Evolutionary conservation across 2,113 vertebrate species (phyloP).

Genomic region (Sapajus apella): DNA sequence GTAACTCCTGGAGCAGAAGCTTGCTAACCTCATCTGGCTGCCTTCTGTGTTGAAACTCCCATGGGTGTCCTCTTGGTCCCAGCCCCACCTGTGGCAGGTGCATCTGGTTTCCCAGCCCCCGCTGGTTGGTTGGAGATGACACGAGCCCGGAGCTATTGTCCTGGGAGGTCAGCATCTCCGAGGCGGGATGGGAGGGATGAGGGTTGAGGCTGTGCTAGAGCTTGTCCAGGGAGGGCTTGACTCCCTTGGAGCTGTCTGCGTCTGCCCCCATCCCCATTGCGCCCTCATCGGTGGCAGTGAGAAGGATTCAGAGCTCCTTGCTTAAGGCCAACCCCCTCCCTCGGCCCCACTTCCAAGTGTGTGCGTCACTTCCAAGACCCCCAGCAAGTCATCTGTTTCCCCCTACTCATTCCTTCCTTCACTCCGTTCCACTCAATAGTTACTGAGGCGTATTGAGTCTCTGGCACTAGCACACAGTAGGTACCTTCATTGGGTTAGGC

Average conservation of each 20-base stretch:
- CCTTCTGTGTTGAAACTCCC: background rate
- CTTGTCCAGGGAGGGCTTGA: accelerated
- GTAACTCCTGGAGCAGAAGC: background rate
- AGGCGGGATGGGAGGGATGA: accelerated
- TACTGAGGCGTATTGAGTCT: background rate
- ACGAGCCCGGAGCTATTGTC: background rate
- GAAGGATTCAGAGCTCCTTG: background rate
- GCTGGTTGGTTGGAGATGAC: background rate
- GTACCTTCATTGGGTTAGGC: background rate
- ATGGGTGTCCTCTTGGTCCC: background rate
- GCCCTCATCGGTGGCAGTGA: background rate
- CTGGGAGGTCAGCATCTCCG: background rate
- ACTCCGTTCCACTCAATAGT: background rate
- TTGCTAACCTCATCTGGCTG: background rate
- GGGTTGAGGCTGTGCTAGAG: background rate
- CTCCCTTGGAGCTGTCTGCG: background rate
- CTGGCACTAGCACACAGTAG: background rate
- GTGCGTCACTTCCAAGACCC: background rate
- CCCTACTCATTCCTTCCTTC: background rate
- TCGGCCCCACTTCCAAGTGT: background rate
- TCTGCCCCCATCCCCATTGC: background rate
- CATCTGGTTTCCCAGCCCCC: background rate
- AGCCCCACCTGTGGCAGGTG: background rate
- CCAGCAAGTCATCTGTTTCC: background rate
- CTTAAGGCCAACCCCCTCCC: background rate